Base-by-base conservation (phyloP, 2,888 invertebrate species). In the Octodonta nipae region DNA sequence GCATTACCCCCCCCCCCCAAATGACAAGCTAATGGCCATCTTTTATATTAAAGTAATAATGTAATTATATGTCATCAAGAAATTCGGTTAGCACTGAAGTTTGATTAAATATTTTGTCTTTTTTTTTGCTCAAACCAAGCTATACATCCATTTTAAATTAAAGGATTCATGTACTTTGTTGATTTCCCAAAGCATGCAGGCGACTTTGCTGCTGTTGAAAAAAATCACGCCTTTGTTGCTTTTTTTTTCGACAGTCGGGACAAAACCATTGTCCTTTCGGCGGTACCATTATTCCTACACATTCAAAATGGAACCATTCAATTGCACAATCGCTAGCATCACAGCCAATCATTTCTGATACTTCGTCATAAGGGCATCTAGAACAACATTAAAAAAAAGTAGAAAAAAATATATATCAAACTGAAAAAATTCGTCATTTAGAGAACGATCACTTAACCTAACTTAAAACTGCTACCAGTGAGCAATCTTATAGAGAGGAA, bases 271-370 rank as follows among this genome's bases (percentile, higher is more conserved):
- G 91, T 48, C 93, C 93, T 65, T 89, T 87, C 4, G 96, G 96
- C 30, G 92, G 88, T 52, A 89, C 86, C 72, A 86, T 82, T 51
- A 98, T 85, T 26, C 92, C 91, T 17, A 96, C 93, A 63, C 96
- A 98, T 55, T 88, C 91, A 58, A 95, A 95, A 63, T 98, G 96
- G 64, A 95, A 98, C 96, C 96, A 98, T 63, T 95, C 92, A 43
- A 92, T 91, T 32, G 79, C 72, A 63, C 96, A 98, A 48, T 84
- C 80, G 40, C 77, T 76, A 3, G 82, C 84, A 58, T 89, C 89
- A 57, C 89, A 89, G 3, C 86, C 88, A 38, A 89, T 89, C 89
- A 89, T 89, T 59, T 88, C 87, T 0, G 86, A 86, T 2, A 87
- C 87, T 56, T 88, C 88, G 57, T 88, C 88, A 56, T 89, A 88